Conservation (phyloP, 1,140 invertebrate genomes). For the Drosophila cardini region DNA sequence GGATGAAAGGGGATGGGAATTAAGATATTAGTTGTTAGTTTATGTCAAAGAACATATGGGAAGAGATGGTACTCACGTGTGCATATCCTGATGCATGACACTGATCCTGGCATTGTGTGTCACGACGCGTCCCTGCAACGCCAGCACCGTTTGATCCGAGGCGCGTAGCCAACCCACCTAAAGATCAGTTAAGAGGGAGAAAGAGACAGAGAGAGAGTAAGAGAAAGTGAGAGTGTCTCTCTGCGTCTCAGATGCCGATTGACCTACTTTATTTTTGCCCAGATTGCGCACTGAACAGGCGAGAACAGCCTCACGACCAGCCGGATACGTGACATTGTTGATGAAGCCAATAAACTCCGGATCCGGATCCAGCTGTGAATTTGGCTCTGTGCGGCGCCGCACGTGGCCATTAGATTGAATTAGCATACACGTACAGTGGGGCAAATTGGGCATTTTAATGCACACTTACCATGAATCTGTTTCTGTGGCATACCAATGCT, state of each 20-base stretch:
- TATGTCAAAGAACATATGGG: too few species aligned
- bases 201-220: not conserved
- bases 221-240: not conserved
- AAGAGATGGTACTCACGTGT: conserved; percentile 86
- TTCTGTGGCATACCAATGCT: conserved; percentile 54
- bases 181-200: not conserved
- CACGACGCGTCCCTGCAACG: conserved; percentile 93
- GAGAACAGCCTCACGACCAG: conserved; percentile 92
- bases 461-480: conserved; percentile 75
- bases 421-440: conserved; percentile 28
- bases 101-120: conserved; percentile 93
- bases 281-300: conserved; percentile 92
- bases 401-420: conserved; percentile 46
- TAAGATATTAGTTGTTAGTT: too few species aligned
- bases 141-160: conserved; percentile 95
- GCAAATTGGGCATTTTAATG: conserved; percentile 26
- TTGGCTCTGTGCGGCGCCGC: conserved; percentile 64
- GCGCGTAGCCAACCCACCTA: conserved; percentile 96
- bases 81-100: conserved; percentile 91
- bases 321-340: conserved; percentile 92
- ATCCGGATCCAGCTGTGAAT: conserved; percentile 84
- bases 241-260: too few species aligned
- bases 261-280: conserved; percentile 90
- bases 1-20: too few species aligned
- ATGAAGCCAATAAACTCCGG: conserved; percentile 92